Evolutionary conservation across 2,888 invertebrate species (phyloP), one percentile per base, ranked within the genome.

Genomic region (Heliconius ismenius): DNA sequence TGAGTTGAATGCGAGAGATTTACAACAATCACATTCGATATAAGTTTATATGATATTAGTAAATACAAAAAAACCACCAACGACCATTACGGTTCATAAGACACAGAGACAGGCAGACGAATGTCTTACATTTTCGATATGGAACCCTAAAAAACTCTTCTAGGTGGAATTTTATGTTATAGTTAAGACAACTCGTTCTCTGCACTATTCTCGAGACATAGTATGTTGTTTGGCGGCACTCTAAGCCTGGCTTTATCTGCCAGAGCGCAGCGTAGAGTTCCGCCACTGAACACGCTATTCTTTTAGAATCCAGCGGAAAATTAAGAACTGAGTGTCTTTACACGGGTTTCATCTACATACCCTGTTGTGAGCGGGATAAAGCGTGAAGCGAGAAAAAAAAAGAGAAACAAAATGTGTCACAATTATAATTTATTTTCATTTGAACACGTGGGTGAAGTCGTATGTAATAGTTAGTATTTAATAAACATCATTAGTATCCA

Each of bases 1-100:
- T 67, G 67, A 67, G 67, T 67, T 67, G 43, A 24, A 39, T 24
- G 24, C 28, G 64, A 26, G 64, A 28, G n/a, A 65, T 65, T 65
- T 65, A 58, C 64, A 39, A 39, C 67, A 43, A 43, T 67, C 67
- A 43, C 39, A 28, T 43, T 32, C 65, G 11, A n/a, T 39, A 2
- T 62, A 26, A 62, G 15, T 7, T 26, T 62, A 28, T 26, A 26
- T 15, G 18, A 62, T 62, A 10, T 62, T 62, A 26, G 24, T 62
- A 28, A n/a, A 58, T 58, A 58, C n/a, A 3, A 1, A 21, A 58
- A 58, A 49, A 7, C 2, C 49, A 0, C 49, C 49, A 49, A 2
- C 21, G 49, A 9, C 49, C 21, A 49, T 28, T 36, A 36, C 10
- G 36, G 1, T 36, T 36, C 10, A 36, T 36, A 36, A 2, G 36